Evolutionary conservation across 1,140 invertebrate species (phyloP).

Genomic region (Wasmannia auropunctata): DNA sequence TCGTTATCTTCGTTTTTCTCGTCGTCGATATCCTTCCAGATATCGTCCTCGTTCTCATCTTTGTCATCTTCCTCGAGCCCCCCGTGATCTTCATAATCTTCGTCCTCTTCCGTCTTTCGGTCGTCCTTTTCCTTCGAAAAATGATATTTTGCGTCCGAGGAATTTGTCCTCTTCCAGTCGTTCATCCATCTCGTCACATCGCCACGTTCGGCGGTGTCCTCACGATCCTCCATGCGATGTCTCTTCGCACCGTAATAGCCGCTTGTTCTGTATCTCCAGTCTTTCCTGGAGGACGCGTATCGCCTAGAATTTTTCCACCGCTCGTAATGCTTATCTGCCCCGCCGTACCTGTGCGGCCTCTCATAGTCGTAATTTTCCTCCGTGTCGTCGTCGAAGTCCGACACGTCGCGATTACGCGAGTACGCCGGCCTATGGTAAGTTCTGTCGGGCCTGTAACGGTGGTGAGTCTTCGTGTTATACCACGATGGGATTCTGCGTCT

Average conservation of each 20-base stretch:
- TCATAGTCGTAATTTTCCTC: constrained; percentile 59
- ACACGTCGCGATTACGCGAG: constrained; percentile 47
- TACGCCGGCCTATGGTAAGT: constrained; percentile 5
- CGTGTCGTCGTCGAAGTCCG: constrained; percentile 53
- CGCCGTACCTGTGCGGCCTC: background rate
- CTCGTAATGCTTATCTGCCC: background rate
- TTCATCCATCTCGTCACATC: background rate
- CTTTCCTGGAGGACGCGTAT: background rate
- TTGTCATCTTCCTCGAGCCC: constrained; percentile 68
- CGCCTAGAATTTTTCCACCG: constrained; percentile 48
- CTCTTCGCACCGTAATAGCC: constrained; percentile 23
- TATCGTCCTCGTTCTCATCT: constrained; percentile 69
- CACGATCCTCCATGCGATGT: background rate
- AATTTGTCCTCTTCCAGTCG: constrained; percentile 44
- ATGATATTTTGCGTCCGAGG: background rate
- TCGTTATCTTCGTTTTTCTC: constrained; percentile 69
- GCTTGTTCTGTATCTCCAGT: constrained; percentile 26
- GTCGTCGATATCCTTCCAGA: constrained; percentile 72
- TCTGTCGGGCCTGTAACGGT: constrained; percentile 4
- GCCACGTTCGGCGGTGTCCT: background rate
- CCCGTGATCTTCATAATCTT: constrained; percentile 65
- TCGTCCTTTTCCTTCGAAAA: constrained; percentile 1
- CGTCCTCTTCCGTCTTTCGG: background rate
- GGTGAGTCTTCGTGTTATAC: constrained; percentile 26
- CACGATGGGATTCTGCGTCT: constrained; percentile 22